Evolutionary conservation across 2,113 vertebrate species (phyloP), one percentile per base, ranked within the genome.

Genomic region (Ranitomeya variabilis): DNA sequence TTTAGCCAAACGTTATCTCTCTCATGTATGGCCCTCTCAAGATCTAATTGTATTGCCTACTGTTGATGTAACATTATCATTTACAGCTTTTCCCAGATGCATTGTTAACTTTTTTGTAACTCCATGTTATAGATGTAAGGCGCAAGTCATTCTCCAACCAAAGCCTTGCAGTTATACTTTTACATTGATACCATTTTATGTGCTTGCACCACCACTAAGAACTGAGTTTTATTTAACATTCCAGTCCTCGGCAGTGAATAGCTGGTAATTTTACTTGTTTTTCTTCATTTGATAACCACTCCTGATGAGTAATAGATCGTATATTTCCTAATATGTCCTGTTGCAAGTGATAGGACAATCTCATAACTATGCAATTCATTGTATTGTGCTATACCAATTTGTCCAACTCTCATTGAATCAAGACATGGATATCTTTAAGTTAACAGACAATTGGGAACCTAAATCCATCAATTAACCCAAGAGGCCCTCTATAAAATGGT

Each of bases 391-490:
- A 74, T 76, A 86, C 54, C 54, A 60, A 57, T 77, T 86, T 62
- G 67, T 21, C 16, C 77, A 80, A 57, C 23, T 57, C 62, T 37
- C 62, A 80, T 55, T 80, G 59, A 54, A 80, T 87, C 23, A 23
- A 66, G 62, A 67, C 37, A 74, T 57, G 14, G 62, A 64, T 57
- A 69, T 81, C 78, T 37, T 87, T 45, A 87, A 81, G 77, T 78
- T 14, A 87, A 82, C 59, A 71, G 64, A 31, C 66, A 73, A 87
- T 74, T 73, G 78, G 64, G 54, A 73, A 73, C 26, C 51, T 82
- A 73, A 88, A 83, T 62, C 60, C 54, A 64, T 18, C 79, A 71
- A 87, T 81, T 82, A 82, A 87, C 79, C 57, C 79, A 87, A 87
- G 66, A 73, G 79, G 69, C 19, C 31, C 19, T 60, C 73, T 88